Base-by-base conservation (phyloP, 2,888 invertebrate species). In the Drosophila nr. medialis region DNA sequence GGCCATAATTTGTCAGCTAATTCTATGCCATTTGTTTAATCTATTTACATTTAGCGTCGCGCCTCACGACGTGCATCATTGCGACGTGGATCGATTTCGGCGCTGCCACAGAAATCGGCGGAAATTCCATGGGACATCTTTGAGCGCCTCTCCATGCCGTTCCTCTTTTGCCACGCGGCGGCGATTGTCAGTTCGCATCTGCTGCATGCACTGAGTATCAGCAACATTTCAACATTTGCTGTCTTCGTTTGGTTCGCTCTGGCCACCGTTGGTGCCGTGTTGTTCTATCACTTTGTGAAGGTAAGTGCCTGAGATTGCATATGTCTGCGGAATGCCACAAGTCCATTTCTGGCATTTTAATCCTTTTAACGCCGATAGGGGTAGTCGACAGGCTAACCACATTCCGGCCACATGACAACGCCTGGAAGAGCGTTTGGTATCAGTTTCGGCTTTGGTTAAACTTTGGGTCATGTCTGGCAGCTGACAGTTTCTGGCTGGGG, bases 241-340 rank as follows among this genome's bases (percentile, higher is more conserved):
- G 94, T 97, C 24, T 97, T 97, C 92, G 95, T 96, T 38, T 95
- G 96, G 94, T 96, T 97, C 91, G 94, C 96, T 58, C 94, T 96
- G 87, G 96, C 96, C 58, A 95, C 95, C 70, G 94, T 96, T 73
- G 96, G 96, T 32, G 95, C 96, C 4, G 95, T 97, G 13, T 94
- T 97, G 92, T 97, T 97, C 93, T 97, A 97, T 93, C 97, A 97
- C 90, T 97, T 96, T 91, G 94, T 97, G 56, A 96, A 96, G 96
- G 97, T 96, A 93, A 94, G 94, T 92, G 24, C 10, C 18, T 18
- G 29, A 29, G 38, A 15, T 45, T 45, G 45, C 11, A 29, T 11
- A 11, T 27, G n/a, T 65, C 40, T 53, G 30, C 34, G 62, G 67
- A 66, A 65, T 75, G 75, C 72, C 81, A 65, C 74, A 67, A 83